phyloP scores from a whole-genome alignment of 2,797 vertebrate genomes.

The Falco novaeseelandiae region DNA sequence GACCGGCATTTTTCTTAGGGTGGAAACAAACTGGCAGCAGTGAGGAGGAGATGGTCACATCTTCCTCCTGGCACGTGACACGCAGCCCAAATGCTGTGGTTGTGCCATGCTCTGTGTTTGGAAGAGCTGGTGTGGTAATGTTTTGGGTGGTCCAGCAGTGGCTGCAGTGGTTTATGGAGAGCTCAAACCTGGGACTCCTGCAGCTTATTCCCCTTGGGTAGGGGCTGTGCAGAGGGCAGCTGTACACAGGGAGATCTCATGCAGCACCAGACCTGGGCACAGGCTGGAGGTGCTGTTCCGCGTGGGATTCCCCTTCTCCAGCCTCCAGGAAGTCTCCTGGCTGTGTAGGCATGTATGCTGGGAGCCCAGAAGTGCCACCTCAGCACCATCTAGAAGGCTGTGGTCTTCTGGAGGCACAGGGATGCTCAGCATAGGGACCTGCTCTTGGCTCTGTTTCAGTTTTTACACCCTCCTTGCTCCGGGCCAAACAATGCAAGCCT shows the following conservation, averaged over 20 bases:
- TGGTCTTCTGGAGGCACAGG: background rate
- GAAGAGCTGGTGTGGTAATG: background rate
- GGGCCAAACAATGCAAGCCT: background rate
- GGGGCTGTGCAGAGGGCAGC: background rate
- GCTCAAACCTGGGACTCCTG: background rate
- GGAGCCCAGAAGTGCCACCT: background rate
- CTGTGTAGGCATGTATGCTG: background rate
- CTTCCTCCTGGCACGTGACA: background rate
- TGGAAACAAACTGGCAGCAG: background rate
- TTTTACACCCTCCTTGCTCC: background rate
- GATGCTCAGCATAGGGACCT: background rate
- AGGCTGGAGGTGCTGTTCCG: background rate
- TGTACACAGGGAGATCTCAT: rapidly evolving
- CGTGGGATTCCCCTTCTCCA: background rate
- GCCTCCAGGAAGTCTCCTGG: background rate
- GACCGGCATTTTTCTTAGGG: rapidly evolving
- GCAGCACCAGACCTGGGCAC: no score
- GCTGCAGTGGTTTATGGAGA: background rate
- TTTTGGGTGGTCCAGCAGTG: background rate
- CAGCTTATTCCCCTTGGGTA: background rate
- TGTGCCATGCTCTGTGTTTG: background rate
- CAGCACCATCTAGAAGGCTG: background rate
- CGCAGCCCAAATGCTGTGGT: background rate
- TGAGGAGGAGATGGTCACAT: background rate
- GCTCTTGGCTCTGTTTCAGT: background rate